Evolutionary conservation across 2,113 vertebrate species (phyloP), one percentile per base, ranked within the genome.

Genomic region (Pungitius pungitius): DNA sequence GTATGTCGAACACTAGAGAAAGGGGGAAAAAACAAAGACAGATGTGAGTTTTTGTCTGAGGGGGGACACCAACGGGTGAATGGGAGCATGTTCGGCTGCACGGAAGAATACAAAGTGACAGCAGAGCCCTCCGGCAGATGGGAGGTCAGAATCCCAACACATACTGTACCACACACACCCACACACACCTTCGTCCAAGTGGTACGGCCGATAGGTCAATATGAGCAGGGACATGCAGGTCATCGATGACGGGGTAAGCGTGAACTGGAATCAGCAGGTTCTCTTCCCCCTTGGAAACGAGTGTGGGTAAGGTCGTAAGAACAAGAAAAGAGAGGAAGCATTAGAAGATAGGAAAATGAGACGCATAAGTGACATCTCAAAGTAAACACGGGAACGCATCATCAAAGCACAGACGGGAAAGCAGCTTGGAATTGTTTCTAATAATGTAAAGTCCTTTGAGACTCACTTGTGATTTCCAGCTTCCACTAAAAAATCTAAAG

Each of bases 231-330:
- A 99, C 95, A 70, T 94, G 90, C 85, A 96, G 81, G 81, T 94
- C 93, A 84, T 96, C 94, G 70, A 94, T 87, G 77, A 93, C 81
- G 59, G 97, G 96, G 84, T 99, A 99, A 80, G 94, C 97, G 85
- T 99, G 96, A 69, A 97, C 73, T 72, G 96, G 96, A 90, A 99
- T 59, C 18, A 96, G 81, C 70, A 97, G 94, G 45, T 95, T 96
- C 27, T 97, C 96, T 17, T 96, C 96, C 72, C 90, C 96, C 97
- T 99, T 72, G 3, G 85, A 87, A 83, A 62, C n/a, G 39, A 0
- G 3, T 6, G 64, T 2, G 43, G 52, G 42, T 9, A 10, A n/a
- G 66, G 62, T 69, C 84, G 76, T 66, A 68, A 73, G 69, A 78
- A 63, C 62, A 60, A 63, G 22, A 62, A 33, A 58, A 65, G 62